phyloP scores from a whole-genome alignment of 2,888 invertebrate species.

The Pterobdella sp. region DNA sequence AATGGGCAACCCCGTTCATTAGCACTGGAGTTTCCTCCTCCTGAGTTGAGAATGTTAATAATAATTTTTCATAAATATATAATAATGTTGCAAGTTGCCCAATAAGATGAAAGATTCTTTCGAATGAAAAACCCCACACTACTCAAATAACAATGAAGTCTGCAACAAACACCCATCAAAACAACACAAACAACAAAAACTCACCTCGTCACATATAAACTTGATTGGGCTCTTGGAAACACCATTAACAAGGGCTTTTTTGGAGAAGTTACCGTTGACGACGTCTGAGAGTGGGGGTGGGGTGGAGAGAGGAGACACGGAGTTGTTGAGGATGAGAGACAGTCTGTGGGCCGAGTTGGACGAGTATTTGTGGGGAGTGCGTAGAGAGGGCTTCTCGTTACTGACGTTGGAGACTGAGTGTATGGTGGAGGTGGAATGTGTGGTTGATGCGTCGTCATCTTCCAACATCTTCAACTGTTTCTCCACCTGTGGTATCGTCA shows the following conservation, averaged over 20 bases:
- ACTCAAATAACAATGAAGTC: not conserved
- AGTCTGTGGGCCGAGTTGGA: constrained; percentile 19
- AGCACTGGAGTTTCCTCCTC: not conserved
- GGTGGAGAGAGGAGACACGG: constrained; percentile 21
- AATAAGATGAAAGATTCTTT: too few relatives aligned
- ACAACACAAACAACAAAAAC: too few relatives aligned
- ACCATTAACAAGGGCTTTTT: not conserved
- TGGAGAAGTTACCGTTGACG: not conserved
- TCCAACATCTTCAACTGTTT: constrained; percentile 24
- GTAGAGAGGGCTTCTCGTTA: not conserved
- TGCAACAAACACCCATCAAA: too few relatives aligned
- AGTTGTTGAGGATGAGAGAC: constrained; percentile 26
- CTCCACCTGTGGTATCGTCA: constrained; percentile 16
- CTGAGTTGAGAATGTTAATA: not conserved
- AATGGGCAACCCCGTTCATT: not conserved
- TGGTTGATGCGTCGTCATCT: constrained; percentile 15
- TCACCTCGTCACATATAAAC: constrained; percentile 13
- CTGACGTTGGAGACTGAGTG: not conserved
- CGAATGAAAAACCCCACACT: too few relatives aligned
- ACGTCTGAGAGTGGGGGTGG: constrained; percentile 13
- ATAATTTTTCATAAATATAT: not conserved
- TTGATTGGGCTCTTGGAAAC: not conserved
- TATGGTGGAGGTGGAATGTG: not conserved
- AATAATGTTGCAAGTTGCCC: not conserved
- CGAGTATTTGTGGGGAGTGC: not conserved